phyloP scores from a whole-genome alignment of 2,888 invertebrate genomes.

The Priocnemis perturbator region DNA sequence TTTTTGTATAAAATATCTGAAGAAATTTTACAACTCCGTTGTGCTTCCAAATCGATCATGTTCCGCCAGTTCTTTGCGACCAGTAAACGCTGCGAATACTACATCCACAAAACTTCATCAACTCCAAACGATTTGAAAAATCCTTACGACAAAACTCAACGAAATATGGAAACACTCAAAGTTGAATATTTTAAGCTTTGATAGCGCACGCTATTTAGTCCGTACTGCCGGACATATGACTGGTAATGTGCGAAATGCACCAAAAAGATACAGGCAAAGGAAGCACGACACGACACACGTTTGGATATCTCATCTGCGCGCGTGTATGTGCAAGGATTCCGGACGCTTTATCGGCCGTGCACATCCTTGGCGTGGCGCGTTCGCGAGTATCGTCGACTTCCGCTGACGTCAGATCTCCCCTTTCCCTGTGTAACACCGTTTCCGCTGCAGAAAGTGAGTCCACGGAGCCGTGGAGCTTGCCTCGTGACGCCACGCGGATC shows the following conservation, averaged over 20 bases:
- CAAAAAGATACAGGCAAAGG: slow-evolving; percentile 1
- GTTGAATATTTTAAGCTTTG: too few species aligned
- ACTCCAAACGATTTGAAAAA: too few species aligned
- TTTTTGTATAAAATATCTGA: too few species aligned
- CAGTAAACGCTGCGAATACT: too few species aligned
- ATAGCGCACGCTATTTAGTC: too few species aligned
- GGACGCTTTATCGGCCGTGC: slow-evolving; percentile 46
- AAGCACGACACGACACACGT: slow-evolving; percentile 2
- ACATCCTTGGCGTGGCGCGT: slow-evolving; percentile 44
- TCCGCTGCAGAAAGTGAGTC: slow-evolving; percentile 40
- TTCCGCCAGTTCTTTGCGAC: too few species aligned
- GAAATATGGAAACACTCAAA: too few species aligned
- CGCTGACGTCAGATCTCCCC: slow-evolving; percentile 49
- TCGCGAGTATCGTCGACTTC: slow-evolving; percentile 52
- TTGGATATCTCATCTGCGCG: not conserved
- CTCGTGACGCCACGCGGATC: not conserved
- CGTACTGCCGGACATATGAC: not conserved
- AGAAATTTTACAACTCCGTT: too few species aligned
- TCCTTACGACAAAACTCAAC: too few species aligned
- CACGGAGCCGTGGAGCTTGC: slow-evolving; percentile 11
- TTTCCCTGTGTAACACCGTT: slow-evolving; percentile 36
- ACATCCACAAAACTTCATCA: too few species aligned
- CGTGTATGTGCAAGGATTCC: slow-evolving; percentile 43
- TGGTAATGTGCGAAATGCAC: not conserved
- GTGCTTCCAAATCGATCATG: too few species aligned